phyloP scores from a whole-genome alignment of 2,797 vertebrate species.

The Perdix hodgsoniae region DNA sequence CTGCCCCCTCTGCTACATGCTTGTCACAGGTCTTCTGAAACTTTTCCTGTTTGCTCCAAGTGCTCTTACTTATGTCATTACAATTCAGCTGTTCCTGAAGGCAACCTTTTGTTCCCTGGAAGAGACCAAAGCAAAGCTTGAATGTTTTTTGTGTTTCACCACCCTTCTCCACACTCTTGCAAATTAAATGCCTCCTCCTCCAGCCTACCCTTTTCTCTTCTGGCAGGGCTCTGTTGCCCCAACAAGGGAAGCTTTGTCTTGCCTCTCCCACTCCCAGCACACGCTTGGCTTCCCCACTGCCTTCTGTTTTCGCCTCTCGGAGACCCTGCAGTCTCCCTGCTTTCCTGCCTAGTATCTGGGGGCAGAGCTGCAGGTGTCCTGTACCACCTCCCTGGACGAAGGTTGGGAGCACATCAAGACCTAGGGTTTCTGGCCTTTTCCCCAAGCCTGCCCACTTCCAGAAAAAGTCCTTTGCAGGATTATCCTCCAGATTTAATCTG shows the following conservation, averaged over 20 bases:
- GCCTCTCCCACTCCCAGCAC: background rate
- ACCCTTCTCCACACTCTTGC: background rate
- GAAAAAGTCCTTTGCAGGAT: background rate
- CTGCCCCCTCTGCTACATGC: background rate
- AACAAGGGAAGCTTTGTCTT: background rate
- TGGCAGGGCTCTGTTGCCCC: background rate
- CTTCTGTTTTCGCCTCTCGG: background rate
- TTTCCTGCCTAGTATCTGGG: background rate
- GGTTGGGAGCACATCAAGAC: background rate
- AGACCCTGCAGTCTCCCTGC: background rate
- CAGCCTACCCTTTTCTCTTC: background rate
- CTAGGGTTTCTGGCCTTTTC: background rate
- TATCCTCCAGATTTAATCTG: background rate
- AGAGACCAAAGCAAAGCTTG: background rate
- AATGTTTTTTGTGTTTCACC: background rate
- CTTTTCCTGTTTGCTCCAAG: background rate
- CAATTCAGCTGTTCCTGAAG: background rate
- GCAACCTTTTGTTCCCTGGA: background rate
- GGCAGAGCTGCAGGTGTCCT: background rate
- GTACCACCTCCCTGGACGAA: background rate
- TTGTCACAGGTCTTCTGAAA: background rate
- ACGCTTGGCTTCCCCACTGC: accelerated
- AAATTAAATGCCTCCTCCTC: background rate
- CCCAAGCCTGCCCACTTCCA: background rate
- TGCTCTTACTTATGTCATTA: background rate